These are phyloP conservation scores for Melikaiella ostensackeni DNA, from an alignment of 2,888 invertebrate species.

Conservation along the genomic window DNA sequence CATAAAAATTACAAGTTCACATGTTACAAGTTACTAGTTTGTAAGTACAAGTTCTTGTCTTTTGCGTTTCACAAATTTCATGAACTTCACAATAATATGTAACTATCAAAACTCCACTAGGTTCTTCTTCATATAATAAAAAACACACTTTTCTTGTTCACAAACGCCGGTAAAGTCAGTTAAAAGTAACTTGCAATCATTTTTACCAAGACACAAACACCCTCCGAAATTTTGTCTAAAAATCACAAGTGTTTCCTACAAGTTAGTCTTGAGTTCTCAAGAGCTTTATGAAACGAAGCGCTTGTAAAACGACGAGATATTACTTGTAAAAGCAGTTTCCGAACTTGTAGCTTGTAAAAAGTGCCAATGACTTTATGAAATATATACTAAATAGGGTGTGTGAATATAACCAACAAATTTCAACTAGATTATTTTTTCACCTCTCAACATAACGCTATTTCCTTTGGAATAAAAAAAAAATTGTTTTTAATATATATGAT, in stretches of 20 bases:
- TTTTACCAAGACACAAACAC: background rate
- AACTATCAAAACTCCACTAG: background rate
- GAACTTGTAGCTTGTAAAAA: background rate
- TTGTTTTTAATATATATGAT: too few species aligned
- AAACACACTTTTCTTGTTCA: background rate
- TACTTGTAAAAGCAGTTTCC: background rate
- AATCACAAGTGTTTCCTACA: background rate
- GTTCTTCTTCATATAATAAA: background rate
- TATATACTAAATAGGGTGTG: too few species aligned
- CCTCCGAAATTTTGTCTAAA: background rate
- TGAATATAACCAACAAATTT: too few species aligned
- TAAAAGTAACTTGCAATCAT: background rate
- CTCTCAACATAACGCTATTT: too few species aligned
- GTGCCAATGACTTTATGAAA: background rate
- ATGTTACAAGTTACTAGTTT: too few species aligned
- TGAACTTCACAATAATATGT: background rate
- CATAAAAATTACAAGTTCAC: too few species aligned
- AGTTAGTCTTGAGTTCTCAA: background rate
- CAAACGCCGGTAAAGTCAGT: too few species aligned
- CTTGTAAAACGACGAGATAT: background rate
- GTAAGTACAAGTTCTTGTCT: too few species aligned
- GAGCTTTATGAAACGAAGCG: background rate
- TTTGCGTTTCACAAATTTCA: too few species aligned
- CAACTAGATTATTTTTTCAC: too few species aligned
- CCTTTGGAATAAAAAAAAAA: too few species aligned